Conservation (phyloP, 2,888 invertebrate genomes). For the Melitaea athalia region DNA sequence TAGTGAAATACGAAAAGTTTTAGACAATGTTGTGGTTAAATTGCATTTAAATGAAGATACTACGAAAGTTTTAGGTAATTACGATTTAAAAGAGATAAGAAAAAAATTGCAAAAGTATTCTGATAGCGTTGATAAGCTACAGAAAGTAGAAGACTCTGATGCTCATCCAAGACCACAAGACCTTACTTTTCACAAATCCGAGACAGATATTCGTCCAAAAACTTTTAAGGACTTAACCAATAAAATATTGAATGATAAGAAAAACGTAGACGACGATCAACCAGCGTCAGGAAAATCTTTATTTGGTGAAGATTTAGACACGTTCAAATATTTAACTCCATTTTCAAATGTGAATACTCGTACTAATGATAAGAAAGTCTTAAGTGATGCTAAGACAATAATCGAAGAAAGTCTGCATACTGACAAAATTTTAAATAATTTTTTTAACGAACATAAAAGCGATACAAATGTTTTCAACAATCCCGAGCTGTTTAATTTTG, state of each 20-base stretch:
- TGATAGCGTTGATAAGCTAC: constrained; percentile 30
- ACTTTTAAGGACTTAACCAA: constrained; percentile 39
- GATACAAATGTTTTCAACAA: constrained; percentile 46
- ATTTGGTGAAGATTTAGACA: constrained; percentile 5
- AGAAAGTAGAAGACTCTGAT: constrained; percentile 39
- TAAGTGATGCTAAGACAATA: constrained; percentile 48
- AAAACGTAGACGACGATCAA: constrained; percentile 3
- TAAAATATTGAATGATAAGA: constrained; percentile 24
- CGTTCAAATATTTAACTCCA: constrained; percentile 27
- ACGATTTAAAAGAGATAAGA: constrained; percentile 52
- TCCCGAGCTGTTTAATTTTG: constrained; percentile 41
- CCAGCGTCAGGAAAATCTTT: constrained; percentile 5
- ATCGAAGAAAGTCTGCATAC: constrained; percentile 51
- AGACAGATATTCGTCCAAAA: constrained; percentile 19
- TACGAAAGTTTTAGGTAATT: constrained; percentile 40
- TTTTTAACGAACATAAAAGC: constrained; percentile 40
- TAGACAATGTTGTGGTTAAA: constrained; percentile 52
- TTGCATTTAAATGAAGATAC: constrained; percentile 41
- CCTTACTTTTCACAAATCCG: constrained; percentile 15
- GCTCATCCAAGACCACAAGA: constrained; percentile 18
- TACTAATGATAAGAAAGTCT: constrained; percentile 41
- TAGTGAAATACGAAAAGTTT: constrained; percentile 52
- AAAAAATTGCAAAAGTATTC: constrained; percentile 46
- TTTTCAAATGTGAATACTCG: constrained; percentile 24
- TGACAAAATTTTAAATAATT: constrained; percentile 42